phyloP scores from a whole-genome alignment of 2,888 invertebrate genomes.

The Theretra japonica region DNA sequence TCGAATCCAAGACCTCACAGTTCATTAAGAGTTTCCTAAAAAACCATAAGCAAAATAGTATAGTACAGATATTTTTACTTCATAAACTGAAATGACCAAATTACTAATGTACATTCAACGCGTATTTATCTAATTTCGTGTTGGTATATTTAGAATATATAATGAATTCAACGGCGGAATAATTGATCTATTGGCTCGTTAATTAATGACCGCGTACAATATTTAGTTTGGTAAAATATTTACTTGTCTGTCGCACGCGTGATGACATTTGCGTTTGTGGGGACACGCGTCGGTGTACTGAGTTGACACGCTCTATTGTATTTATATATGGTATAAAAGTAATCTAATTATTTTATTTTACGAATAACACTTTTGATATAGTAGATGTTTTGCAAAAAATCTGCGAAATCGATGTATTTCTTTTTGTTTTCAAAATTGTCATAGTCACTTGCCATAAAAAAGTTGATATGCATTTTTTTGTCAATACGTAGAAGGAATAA shows the following conservation, averaged over 20 bases:
- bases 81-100: background rate
- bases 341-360: no score
- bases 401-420: no score
- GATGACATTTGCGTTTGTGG: constrained; percentile 30
- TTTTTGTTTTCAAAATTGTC: no score
- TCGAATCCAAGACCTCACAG: no score
- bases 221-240: constrained; percentile 23
- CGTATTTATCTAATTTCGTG: background rate
- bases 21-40: no score
- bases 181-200: constrained; percentile 18
- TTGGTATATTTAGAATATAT: background rate
- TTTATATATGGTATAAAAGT: background rate
- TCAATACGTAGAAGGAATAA: no score
- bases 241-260: background rate
- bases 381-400: no score
- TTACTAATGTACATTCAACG: background rate
- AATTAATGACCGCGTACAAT: constrained; percentile 9
- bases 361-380: no score
- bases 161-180: constrained; percentile 3
- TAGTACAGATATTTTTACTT: background rate
- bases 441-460: no score
- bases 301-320: background rate
- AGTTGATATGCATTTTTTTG: no score
- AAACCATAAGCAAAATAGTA: no score
- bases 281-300: background rate